A percentile compares a stretch with the other conserved stretches of the same genome.
phyloP scores from a whole-genome alignment of 2,888 invertebrate genomes.

The Andrena marginata region DNA sequence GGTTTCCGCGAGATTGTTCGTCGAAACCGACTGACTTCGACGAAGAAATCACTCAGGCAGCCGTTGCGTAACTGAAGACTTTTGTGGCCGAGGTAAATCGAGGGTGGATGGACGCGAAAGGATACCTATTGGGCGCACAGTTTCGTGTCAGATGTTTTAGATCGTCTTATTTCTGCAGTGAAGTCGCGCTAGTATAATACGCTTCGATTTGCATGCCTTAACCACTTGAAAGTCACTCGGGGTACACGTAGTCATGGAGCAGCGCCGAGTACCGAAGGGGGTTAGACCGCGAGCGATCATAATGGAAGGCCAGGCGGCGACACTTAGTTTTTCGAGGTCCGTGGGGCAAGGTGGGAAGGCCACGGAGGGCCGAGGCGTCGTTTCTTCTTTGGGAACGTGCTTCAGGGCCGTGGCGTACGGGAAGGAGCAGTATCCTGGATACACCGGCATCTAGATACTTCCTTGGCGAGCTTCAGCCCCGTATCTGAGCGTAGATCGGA shows the following conservation, averaged over 20 bases:
- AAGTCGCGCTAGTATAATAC: too few species aligned
- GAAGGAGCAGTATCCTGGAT: conserved; percentile 79
- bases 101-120: too few species aligned
- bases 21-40: conserved; percentile 11
- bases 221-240: background rate
- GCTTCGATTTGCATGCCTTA: too few species aligned
- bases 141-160: too few species aligned
- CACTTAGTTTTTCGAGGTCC: conserved; percentile 10
- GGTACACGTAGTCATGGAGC: background rate
- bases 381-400: conserved; percentile 61
- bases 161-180: too few species aligned
- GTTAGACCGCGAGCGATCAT: background rate
- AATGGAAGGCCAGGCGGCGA: background rate
- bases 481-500: conserved; percentile 83
- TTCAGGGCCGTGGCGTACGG: conserved; percentile 59
- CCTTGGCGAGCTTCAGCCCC: conserved; percentile 76
- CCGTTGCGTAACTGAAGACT: conserved; percentile 29
- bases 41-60: background rate
- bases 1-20: conserved; percentile 33
- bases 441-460: conserved; percentile 80
- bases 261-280: background rate
- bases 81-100: too few species aligned
- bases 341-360: background rate
- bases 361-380: conserved; percentile 27
- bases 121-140: too few species aligned